Evolutionary conservation across 2,797 vertebrate species (phyloP).

Genomic region (Clarias laeviceps): DNA sequence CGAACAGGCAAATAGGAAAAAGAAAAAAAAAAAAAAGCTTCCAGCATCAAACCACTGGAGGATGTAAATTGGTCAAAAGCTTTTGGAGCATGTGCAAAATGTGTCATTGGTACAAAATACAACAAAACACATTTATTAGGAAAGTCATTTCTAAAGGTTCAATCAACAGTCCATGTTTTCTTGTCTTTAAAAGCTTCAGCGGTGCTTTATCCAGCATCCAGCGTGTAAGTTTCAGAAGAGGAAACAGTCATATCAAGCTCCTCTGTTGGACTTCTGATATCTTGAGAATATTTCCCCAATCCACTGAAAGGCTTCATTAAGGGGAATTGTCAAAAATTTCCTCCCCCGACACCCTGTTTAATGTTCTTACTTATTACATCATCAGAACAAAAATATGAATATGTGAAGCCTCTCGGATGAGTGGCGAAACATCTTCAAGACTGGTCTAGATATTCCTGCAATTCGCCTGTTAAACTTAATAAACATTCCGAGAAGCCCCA

Average conservation of each 20-base stretch:
- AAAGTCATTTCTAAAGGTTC: not conserved
- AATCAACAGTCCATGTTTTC: not conserved
- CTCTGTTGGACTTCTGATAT: not conserved
- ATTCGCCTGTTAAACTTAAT: not conserved
- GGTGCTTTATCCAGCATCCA: not conserved
- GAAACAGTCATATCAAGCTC: no score
- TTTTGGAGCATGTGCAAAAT: constrained; percentile 3
- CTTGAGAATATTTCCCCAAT: not conserved
- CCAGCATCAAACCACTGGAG: constrained; percentile 24
- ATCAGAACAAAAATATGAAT: not conserved
- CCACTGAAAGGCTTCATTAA: not conserved
- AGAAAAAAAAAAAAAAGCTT: not conserved
- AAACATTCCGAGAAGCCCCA: not conserved
- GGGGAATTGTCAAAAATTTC: no score
- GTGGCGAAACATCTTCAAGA: not conserved
- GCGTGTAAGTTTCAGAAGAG: not conserved
- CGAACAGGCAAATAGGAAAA: constrained; percentile 48
- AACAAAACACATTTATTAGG: not conserved
- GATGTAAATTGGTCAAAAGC: constrained; percentile 23
- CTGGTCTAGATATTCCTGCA: not conserved
- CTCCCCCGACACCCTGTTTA: not conserved
- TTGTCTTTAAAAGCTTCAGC: not conserved
- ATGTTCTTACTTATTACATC: not conserved
- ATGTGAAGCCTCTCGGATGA: not conserved
- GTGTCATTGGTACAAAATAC: constrained; percentile 33